Evolutionary conservation across 2,888 invertebrate genomes (phyloP), one percentile per base, ranked within the genome.

Genomic region (Parapristionchus giblindavisi): DNA sequence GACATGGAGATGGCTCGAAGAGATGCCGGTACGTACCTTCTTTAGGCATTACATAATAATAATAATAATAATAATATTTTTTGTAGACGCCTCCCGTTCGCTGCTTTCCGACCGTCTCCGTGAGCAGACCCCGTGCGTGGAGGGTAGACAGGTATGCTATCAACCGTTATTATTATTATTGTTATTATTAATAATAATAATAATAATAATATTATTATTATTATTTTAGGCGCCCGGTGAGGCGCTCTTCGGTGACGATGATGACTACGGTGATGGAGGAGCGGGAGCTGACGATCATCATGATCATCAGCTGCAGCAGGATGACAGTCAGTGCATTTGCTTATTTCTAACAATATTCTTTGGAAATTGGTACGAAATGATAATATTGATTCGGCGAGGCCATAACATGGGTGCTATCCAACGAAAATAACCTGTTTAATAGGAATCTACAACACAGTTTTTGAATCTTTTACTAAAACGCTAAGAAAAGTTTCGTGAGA

Each of bases 71-170:
- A 54, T 54, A 24, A n/a, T n/a, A 54, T 27, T 54, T n/a, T n/a
- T 54, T 54, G 17, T 14, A 54, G 54, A n/a, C 24, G 14, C 24
- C n/a, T 24, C 63, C 43, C 27, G 11, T 40, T 38, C 27, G 63
- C 29, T n/a, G 43, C n/a, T 29, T 34, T 60, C 32, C 34, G 60
- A 43, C 11, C 51, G 52, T 24, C 27, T 77, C 0, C 77, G 80
- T 11, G 81, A 82, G 52, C 72, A 68, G 21, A 83, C 81, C 29
- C 83, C 82, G 11, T 65, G 72, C n/a, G 43, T 83, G 2, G 78
- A 76, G 4, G 78, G 78, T 3, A 29, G 70, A 51, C 60, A 72
- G 61, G n/a, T n/a, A n/a, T n/a, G n/a, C n/a, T n/a, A n/a, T n/a
- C n/a, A n/a, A n/a, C n/a, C n/a, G n/a, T n/a, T n/a, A n/a, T n/a